Base-by-base conservation (phyloP, 2,797 vertebrate genomes). In the Xiphophorus birchmanni region DNA sequence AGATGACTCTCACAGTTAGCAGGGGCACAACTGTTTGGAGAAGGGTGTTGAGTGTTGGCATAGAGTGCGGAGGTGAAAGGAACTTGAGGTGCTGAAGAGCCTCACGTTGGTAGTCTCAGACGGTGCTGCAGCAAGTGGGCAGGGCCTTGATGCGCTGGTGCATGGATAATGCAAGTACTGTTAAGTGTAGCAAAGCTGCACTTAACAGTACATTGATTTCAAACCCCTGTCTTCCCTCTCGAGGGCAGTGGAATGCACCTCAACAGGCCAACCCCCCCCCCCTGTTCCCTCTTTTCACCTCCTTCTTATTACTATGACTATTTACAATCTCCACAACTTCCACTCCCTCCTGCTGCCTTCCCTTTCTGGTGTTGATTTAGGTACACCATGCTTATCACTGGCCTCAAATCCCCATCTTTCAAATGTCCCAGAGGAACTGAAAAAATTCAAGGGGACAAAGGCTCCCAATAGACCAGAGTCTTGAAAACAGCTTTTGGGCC, bases 191-290 rank as follows among this genome's bases (percentile, higher is more conserved):
- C 93, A 93, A 92, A 93, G 94, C 94, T 96, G 95, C 96, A 96
- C 96, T 96, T 96, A 96, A 96, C 95, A 94, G 94, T 90, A 95
- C 93, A 96, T 96, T 96, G 95, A 96, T 96, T 96, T 96, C 92
- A 95, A 91, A 95, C 91, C 95, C 85, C 90, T 65, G 90, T 86
- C 82, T 92, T 92, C 81, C 91, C 95, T 93, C 93, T 87, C 84
- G 90, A 90, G 92, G 91, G 84, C 85, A 87, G 85, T 87, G 91
- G 90, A 92, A 91, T 69, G 84, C 89, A 87, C 87, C 89, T 89
- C 89, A 83, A 89, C 81, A 76, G 82, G 84, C 86, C 21, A 21
- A 69, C 82, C 71, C 87, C 9, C 87, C 83, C 35, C 76, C 26
- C 45, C 32, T 44, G 17, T 11, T 48, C 74, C 78, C 79, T 81